phyloP scores from a whole-genome alignment of 2,888 invertebrate species.

The Cantharis flavilabris region DNA sequence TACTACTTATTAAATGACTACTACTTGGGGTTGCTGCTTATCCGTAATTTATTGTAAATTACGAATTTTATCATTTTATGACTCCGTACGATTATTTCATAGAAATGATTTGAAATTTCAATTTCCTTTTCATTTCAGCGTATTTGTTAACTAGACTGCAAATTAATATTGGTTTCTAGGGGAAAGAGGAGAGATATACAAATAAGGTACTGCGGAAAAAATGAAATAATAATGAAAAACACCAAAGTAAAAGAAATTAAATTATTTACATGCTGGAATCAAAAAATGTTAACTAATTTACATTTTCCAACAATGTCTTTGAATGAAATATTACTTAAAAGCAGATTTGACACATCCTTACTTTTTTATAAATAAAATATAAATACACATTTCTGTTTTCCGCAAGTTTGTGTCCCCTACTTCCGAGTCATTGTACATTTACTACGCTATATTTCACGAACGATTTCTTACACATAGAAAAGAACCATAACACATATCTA shows the following conservation, averaged over 20 bases:
- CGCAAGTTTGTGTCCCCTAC: background rate
- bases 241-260: background rate
- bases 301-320: background rate
- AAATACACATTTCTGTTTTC: background rate
- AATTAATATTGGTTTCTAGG: background rate
- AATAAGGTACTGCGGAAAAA: background rate
- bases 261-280: background rate
- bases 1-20: no score
- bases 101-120: no score
- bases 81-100: no score
- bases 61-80: no score
- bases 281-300: background rate
- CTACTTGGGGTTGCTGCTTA: no score
- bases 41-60: no score
- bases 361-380: background rate
- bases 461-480: background rate
- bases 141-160: no score
- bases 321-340: background rate
- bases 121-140: no score
- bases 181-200: no score
- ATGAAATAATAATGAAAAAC: background rate
- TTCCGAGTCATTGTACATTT: background rate
- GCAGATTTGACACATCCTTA: background rate
- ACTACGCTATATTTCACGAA: background rate
- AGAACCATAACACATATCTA: background rate